These are phyloP conservation scores for Tringa solitaria DNA, from an alignment of 2,113 vertebrate species.

Conservation along the genomic window DNA sequence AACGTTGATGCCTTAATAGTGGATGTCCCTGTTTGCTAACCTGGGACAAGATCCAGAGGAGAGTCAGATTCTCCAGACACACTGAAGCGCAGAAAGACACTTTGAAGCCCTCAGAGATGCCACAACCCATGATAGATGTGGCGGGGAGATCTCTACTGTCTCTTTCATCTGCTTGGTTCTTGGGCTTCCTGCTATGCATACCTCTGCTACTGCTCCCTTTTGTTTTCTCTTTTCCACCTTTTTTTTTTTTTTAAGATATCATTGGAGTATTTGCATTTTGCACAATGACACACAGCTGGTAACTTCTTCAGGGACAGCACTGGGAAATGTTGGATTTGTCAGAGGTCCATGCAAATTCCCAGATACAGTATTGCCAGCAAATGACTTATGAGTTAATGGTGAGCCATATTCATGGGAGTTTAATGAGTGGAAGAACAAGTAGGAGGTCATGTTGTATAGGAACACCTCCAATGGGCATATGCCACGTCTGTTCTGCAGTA, in stretches of 20 bases:
- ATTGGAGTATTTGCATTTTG: conserved; percentile 77
- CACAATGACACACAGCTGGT: conserved; percentile 68
- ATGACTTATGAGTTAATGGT: conserved; percentile 37
- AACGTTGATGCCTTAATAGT: conserved; percentile 73
- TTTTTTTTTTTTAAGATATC: background rate
- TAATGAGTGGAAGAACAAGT: conserved; percentile 32
- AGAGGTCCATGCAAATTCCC: conserved; percentile 38
- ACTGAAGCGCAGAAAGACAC: conserved; percentile 3
- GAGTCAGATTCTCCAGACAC: conserved; percentile 22
- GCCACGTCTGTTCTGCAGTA: background rate
- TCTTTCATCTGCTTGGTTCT: conserved; percentile 15
- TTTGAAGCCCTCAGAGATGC: conserved; percentile 33
- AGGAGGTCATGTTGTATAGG: background rate
- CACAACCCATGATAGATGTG: background rate
- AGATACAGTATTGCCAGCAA: conserved; percentile 35
- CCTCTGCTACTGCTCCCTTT: conserved; percentile 6
- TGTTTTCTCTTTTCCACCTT: conserved; percentile 28
- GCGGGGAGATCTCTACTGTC: conserved; percentile 1
- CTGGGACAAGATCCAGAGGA: conserved; percentile 46
- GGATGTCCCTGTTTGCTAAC: conserved; percentile 54
- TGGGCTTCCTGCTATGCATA: conserved; percentile 48
- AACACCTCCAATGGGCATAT: background rate
- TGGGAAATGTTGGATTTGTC: conserved; percentile 47
- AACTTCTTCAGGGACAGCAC: conserved; percentile 65
- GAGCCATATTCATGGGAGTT: conserved; percentile 47